Base-by-base conservation (phyloP, 2,113 vertebrate species). In the Etheostoma spectabile region DNA sequence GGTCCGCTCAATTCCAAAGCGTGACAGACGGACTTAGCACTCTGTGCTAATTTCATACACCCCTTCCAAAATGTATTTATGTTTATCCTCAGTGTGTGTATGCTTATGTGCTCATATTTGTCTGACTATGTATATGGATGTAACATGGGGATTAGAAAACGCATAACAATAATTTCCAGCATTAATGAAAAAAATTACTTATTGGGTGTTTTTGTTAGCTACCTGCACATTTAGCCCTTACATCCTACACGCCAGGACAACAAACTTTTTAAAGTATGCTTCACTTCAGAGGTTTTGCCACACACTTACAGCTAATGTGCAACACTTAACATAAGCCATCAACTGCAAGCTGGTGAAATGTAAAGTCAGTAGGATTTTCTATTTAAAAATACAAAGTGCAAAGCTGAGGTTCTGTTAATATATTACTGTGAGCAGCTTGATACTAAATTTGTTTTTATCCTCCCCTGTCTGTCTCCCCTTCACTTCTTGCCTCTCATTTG, bases 391-490 rank as follows among this genome's bases (percentile, higher is more conserved):
- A 22, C 6, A 22, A 42, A 42, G 38, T 19, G 52, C 27, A 76
- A 59, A 55, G n/a, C 5, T 69, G 30, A 22, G 8, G 35, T 77
- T 71, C 42, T 80, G 21, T 57, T 51, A 35, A 55, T 74, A 33
- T 66, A 15, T 63, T 14, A 18, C 24, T 2, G 0, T 69, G 27
- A 82, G 38, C 49, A 57, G 56, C 30, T 77, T 56, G 68, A 87
- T 80, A 52, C 64, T 89, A 82, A 80, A 73, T 75, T 46, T 79
- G 51, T 77, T 77, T 81, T 77, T 82, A 11, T 65, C 27, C 48
- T 51, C 38, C 24, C 18, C 22, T 60, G 49, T 46, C 65, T 67
- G 46, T 38, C 64, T 77, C 45, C 52, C 52, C 24, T 45, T 33
- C 22, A 30, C 30, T 56, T 56, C 35, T 45, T 10, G 2, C 27